Conservation (phyloP, 2,888 invertebrate genomes). For the Diadegma fenestrale region DNA sequence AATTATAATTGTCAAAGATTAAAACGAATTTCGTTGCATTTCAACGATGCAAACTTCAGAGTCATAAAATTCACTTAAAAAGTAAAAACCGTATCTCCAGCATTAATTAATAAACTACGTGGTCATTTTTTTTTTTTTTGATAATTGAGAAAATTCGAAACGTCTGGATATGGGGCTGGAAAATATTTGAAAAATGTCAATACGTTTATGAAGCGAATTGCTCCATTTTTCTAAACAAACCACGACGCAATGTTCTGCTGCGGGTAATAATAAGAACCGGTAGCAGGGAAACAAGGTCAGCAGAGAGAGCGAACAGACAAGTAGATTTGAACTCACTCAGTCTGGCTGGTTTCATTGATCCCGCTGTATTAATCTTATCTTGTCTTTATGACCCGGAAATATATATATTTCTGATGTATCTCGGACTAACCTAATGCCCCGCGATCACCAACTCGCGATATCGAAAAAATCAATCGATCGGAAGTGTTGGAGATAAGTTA, state of each 20-base stretch:
- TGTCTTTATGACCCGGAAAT: slow-evolving; percentile 48
- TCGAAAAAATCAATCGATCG: slow-evolving; percentile 8
- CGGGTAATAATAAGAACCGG: slow-evolving; percentile 28
- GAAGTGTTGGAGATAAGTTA: not conserved
- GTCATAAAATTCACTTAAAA: too few relatives aligned
- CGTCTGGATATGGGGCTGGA: not conserved
- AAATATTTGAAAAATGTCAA: not conserved
- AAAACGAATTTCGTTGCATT: too few relatives aligned
- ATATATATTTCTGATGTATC: not conserved
- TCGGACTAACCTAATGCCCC: not conserved
- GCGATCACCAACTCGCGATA: not conserved
- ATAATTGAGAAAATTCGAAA: not conserved
- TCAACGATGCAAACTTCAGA: too few relatives aligned
- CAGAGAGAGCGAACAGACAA: slow-evolving; percentile 41
- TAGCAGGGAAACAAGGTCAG: slow-evolving; percentile 51
- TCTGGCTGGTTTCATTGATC: slow-evolving; percentile 53
- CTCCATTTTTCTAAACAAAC: not conserved
- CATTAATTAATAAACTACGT: not conserved
- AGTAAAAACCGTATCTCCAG: not conserved
- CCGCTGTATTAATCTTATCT: slow-evolving; percentile 55
- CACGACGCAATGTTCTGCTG: not conserved
- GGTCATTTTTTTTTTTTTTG: not conserved
- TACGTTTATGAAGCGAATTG: not conserved
- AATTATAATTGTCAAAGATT: too few relatives aligned
- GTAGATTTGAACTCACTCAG: slow-evolving; percentile 33